Base-by-base conservation (phyloP, 2,797 vertebrate genomes). In the Pogonophryne albipinna region DNA sequence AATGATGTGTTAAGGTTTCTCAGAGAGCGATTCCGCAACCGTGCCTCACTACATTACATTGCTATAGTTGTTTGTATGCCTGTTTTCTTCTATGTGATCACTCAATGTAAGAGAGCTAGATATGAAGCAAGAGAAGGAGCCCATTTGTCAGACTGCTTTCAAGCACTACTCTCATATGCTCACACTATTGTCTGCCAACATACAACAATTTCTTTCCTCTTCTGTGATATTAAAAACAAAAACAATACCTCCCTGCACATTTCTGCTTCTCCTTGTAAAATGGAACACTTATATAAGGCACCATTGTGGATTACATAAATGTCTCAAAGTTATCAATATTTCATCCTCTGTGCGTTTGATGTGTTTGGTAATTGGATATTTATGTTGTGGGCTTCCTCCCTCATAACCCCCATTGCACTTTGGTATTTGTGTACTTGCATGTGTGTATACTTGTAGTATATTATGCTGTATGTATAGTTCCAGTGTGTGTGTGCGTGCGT, bases 251-350 rank as follows among this genome's bases (percentile, higher is more conserved):
- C 86, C 57, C 67, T 91, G 79, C 80, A 85, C 84, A 90, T 90
- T 84, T 85, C 69, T 88, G 76, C 84, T 77, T 82, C 82, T 82
- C 78, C 83, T 86, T 83, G 74, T 87, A 94, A 94, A 83, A 88
- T 95, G 85, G 91, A 94, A 80, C 93, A 87, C 92, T 94, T 95
- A 95, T 89, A 91, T 94, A 95, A 95, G 89, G 71, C 90, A 85
- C 91, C 89, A 90, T 92, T 90, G 92, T 92, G 91, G 86, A 93
- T 94, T 95, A 94, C 89, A 90, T 95, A 95, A 94, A 93, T 90
- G 84, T 90, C 89, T 93, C 85, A 87, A 87, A 88, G 90, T 92
- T 91, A 94, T 95, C 92, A 94, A 94, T 95, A 94, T 95, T 95
- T 94, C 84, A 94, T 93, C 86, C 84, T 88, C 88, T 90, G 90